Evolutionary conservation across 2,113 vertebrate genomes (phyloP).

Genomic region (Channa maculata): DNA sequence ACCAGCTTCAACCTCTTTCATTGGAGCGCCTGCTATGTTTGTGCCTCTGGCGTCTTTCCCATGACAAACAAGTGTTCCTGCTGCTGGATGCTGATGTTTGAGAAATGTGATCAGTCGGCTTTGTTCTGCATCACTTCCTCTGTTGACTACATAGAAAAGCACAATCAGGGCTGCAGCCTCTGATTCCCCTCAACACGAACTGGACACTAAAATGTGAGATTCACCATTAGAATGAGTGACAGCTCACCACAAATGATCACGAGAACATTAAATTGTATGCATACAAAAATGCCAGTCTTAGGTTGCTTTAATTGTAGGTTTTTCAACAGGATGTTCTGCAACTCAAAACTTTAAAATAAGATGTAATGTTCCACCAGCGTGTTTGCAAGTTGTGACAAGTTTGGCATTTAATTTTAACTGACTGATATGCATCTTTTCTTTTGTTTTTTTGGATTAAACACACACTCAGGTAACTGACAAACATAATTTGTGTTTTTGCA

Average conservation of each 20-base stretch:
- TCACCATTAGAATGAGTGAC: background rate
- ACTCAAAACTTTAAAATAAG: background rate
- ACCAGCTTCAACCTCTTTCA: no score
- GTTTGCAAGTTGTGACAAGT: background rate
- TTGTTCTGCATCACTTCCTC: background rate
- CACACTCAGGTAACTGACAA: background rate
- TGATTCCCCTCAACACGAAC: background rate
- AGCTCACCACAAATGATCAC: no score
- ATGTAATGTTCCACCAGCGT: background rate
- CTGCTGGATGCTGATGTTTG: slow-evolving; percentile 5
- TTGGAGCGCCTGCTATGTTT: no score
- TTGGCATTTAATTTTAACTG: background rate
- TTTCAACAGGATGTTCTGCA: background rate
- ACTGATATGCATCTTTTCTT: background rate
- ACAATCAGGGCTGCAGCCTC: no score
- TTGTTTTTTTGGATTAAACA: background rate
- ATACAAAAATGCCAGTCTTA: background rate
- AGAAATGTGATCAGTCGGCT: background rate
- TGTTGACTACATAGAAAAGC: background rate
- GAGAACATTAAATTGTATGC: no score
- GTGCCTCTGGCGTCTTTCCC: background rate
- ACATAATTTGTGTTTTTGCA: background rate
- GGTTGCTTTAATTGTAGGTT: background rate
- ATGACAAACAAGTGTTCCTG: background rate
- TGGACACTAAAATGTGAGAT: background rate